These are phyloP conservation scores for Callionymus lyra DNA, from an alignment of 2,113 vertebrate genomes.

Conservation along the genomic window DNA sequence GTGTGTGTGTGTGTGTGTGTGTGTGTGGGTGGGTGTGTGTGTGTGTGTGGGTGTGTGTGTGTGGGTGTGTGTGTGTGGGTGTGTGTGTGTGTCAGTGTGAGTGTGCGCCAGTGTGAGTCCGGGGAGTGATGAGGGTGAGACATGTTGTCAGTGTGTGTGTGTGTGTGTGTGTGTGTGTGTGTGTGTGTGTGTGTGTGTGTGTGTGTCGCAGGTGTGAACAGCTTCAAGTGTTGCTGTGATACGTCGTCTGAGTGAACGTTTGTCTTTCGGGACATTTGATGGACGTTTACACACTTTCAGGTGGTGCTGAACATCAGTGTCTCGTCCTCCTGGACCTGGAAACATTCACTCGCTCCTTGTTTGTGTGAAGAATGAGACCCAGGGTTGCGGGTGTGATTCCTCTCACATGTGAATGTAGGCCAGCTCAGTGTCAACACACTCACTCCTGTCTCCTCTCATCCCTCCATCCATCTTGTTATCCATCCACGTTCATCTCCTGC, in stretches of 20 bases:
- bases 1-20: too few species aligned
- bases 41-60: too few species aligned
- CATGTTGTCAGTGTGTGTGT: too few species aligned
- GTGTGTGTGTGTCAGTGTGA: conserved; percentile 9
- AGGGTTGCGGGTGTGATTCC: conserved; percentile 12
- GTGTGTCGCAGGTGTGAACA: too few species aligned
- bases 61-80: too few species aligned
- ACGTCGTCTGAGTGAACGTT: conserved; percentile 8
- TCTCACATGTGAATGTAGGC: conserved; percentile 30
- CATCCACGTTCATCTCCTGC: conserved; percentile 26
- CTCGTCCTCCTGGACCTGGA: too few species aligned
- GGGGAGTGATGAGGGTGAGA: too few species aligned
- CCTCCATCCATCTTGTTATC: conserved; percentile 25
- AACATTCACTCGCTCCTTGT: neutral
- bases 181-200: too few species aligned
- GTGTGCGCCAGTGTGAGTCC: too few species aligned
- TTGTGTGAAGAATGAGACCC: conserved; percentile 16
- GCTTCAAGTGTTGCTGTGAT: conserved; percentile 43
- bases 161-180: too few species aligned
- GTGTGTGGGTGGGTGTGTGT: too few species aligned
- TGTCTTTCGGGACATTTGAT: conserved; percentile 30
- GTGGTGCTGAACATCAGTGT: too few species aligned
- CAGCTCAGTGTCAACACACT: conserved; percentile 33
- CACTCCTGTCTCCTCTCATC: conserved; percentile 22
- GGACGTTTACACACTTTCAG: conserved; percentile 34